Evolutionary conservation across 2,113 vertebrate genomes (phyloP), one percentile per base, ranked within the genome.

Genomic region (Alethe castanea): DNA sequence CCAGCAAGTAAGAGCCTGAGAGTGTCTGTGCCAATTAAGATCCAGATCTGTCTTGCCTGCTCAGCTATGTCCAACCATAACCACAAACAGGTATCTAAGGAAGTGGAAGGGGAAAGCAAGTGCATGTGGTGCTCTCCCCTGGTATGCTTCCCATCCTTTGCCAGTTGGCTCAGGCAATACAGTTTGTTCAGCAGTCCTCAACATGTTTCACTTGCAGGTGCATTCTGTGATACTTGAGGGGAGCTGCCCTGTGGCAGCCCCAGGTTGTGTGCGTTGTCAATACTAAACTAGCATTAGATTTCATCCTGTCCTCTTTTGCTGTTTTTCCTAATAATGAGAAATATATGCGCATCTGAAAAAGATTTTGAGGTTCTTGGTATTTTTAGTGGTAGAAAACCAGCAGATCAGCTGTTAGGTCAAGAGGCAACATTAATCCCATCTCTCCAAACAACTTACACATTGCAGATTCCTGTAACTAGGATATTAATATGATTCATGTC

Each of bases 341-440:
- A 22, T 80, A 72, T 19, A 12, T 0, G 0, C 36, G 14, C 11
- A 8, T 12, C 11, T 61, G 54, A 83, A 52, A 56, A 53, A 71
- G 66, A 13, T 74, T 72, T 82, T 52, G 31, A 80, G 8, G 33
- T 31, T 81, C 12, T 59, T 59, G 14, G 14, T 81, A 24, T 70
- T 91, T 96, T 95, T 92, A 67, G 60, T 93, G 33, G 33, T 78
- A 47, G 48, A 83, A 67, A 15, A 70, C 44, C 44, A 74, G 42
- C 8, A 8, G 20, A 77, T 93, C 56, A 70, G 31, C 56, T 91
- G 14, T 91, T 92, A 44, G 40, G 48, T 80, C 66, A 74, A 61
- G 53, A 81, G 52, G 29, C 45, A 81, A 5, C 25, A 56, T 88
- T 45, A 52, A 29, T 88, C 48, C 19, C 53, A 7, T 60, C 8